phyloP scores from a whole-genome alignment of 64 coral and sea anemone species.

The Montipora efflorescens region DNA sequence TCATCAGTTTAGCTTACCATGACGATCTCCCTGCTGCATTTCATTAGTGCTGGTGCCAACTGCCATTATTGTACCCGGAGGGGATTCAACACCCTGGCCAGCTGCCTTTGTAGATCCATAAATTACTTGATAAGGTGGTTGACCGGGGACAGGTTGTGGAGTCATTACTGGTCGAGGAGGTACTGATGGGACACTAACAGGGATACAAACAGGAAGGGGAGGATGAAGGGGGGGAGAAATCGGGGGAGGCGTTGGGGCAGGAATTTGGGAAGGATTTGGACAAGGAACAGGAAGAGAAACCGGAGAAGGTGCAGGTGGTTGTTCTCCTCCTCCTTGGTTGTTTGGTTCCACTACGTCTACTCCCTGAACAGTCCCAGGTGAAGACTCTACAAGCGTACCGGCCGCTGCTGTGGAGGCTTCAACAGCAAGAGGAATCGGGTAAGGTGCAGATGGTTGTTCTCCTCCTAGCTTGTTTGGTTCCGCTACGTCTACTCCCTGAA shows the following conservation, averaged over 20 bases:
- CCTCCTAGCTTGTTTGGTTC: neutral
- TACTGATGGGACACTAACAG: no score
- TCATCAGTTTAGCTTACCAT: slow-evolving; percentile 24
- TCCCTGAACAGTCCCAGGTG: neutral
- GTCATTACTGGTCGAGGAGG: neutral
- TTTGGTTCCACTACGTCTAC: slow-evolving; percentile 21
- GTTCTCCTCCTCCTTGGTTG: neutral
- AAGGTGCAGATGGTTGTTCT: neutral
- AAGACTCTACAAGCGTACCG: neutral
- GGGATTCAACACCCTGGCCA: slow-evolving; percentile 32
- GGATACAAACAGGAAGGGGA: neutral
- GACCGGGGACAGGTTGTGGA: neutral
- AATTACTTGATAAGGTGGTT: neutral
- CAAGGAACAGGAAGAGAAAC: no score
- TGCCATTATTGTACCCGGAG: slow-evolving; percentile 58
- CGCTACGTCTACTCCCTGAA: neutral
- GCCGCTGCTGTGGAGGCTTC: neutral
- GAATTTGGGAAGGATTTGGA: no score
- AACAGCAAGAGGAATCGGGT: neutral
- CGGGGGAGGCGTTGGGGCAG: no score
- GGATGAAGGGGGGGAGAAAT: neutral
- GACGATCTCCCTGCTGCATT: neutral
- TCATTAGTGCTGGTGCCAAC: slow-evolving; percentile 20
- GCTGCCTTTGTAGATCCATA: slow-evolving; percentile 25
- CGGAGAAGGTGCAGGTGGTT: neutral